phyloP scores from a whole-genome alignment of 2,113 vertebrate species.

The Ochotona princeps region DNA sequence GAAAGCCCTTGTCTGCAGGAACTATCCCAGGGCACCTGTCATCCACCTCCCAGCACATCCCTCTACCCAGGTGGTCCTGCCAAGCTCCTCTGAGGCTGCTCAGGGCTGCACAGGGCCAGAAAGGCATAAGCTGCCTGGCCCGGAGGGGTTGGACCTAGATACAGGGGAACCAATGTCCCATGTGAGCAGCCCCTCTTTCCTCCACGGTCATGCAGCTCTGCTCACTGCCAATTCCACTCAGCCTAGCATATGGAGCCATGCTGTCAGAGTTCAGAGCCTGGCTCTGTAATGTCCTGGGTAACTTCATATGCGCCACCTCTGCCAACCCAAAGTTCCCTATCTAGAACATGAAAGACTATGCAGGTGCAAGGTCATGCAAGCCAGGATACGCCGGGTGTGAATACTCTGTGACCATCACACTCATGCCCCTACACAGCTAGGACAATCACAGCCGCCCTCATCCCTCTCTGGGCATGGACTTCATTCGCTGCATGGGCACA shows the following conservation, averaged over 20 bases:
- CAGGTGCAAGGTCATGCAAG: too few species aligned
- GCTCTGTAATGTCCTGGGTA: neutral
- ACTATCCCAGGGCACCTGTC: neutral
- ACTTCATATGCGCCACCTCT: neutral
- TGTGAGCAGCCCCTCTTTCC: neutral
- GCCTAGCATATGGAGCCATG: neutral
- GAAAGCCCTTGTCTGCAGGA: fast-evolving
- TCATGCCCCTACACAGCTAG: neutral
- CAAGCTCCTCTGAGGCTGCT: too few species aligned
- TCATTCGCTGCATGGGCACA: neutral
- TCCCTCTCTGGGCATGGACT: neutral
- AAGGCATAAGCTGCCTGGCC: too few species aligned
- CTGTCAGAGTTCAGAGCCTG: neutral
- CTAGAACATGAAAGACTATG: neutral
- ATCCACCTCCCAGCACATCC: neutral
- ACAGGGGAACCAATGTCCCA: neutral
- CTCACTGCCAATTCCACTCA: neutral
- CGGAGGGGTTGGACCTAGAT: too few species aligned
- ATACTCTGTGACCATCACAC: neutral
- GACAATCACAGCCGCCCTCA: neutral
- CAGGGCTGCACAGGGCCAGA: too few species aligned
- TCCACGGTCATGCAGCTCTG: neutral
- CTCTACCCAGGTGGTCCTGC: neutral
- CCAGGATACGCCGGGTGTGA: too few species aligned
- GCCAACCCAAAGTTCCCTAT: neutral